Evolutionary conservation across 2,113 vertebrate species (phyloP), one percentile per base, ranked within the genome.

Genomic region (Cavia aperea): DNA sequence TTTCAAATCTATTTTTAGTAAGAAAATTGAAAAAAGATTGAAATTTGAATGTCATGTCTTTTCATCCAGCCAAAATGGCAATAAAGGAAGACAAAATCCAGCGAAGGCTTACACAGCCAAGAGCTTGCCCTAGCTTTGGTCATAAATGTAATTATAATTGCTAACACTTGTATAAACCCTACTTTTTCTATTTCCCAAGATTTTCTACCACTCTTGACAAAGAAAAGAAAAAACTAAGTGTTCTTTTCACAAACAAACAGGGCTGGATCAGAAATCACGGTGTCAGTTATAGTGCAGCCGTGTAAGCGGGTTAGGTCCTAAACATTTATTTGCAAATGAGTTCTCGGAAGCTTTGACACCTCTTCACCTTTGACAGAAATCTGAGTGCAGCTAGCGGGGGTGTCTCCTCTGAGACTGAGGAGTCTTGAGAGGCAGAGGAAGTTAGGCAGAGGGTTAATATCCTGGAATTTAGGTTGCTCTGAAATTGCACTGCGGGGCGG

Each of bases 141-240:
- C 39, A 56, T 87, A 51, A 94, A 62, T 93, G 81, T 91, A 89
- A 92, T 95, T 93, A 86, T 96, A 95, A 96, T 95, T 91, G 70
- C 93, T 96, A 96, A 91, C 95, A 95, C 91, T 96, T 97, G 94
- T 92, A 46, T 95, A 95, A 96, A 96, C 95, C 92, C 83, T 72
- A 21, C 93, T 21, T 94, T 88, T 82, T 78, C 84, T 89, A 56
- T 65, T 84, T 86, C 89, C 86, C 92, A 92, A 31, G 72, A 91
- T 75, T 86, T 93, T 93, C 90, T 89, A 68, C 68, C 49, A 88
- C 46, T 89, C 83, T 90, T 86, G 73, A 85, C 36, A 65, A 54
- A 92, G 51, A 90, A 89, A 92, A 79, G 65, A 86, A 88, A 88
- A 85, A 95, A 93, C 51, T 89, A 49, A 86, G 46, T 81, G 77